Evolutionary conservation across 92 coral and sea anemone genomes (phyloP).

Genomic region (Parazoanthus darwini): DNA sequence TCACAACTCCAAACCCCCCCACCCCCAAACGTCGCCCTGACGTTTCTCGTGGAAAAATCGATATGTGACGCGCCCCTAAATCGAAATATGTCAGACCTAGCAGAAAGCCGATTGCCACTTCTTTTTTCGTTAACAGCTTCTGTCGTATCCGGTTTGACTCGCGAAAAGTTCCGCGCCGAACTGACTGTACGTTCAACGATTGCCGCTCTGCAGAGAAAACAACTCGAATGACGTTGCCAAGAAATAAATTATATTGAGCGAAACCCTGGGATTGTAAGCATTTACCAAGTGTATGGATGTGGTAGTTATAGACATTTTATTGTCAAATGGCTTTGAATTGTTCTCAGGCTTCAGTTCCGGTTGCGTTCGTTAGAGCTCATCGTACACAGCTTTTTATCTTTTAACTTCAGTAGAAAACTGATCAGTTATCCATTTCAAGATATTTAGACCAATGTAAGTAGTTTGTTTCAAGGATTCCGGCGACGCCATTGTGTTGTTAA

Average conservation of each 20-base stretch:
- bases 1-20: no score
- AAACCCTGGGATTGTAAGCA: conserved; percentile 2
- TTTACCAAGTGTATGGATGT: not conserved
- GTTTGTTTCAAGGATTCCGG: no score
- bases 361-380: no score
- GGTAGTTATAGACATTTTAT: not conserved
- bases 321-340: not conserved
- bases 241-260: not conserved
- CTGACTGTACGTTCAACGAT: not conserved
- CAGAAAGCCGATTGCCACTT: not conserved
- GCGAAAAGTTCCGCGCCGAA: not conserved
- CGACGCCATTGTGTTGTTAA: no score
- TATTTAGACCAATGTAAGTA: not conserved
- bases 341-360: not conserved
- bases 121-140: not conserved
- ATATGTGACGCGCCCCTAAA: no score
- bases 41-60: no score
- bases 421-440: not conserved
- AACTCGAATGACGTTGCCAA: not conserved
- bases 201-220: not conserved
- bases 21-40: no score
- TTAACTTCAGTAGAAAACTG: not conserved
- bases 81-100: not conserved
- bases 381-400: no score
- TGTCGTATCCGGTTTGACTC: not conserved